Evolutionary conservation across 2,888 invertebrate species (phyloP).

Genomic region (Miltochrista miniata): DNA sequence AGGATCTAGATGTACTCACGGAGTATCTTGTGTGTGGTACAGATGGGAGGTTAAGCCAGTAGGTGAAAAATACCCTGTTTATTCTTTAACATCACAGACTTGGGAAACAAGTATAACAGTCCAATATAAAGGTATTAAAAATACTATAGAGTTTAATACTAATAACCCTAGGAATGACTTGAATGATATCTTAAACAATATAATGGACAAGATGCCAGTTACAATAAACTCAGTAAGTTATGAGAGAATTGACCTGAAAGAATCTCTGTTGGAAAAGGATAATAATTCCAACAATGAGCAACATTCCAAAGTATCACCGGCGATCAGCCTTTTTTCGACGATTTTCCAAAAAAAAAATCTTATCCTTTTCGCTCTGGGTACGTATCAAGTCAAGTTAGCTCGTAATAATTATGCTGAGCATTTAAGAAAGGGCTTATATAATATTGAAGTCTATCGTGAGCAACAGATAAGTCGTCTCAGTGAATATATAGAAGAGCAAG

Average conservation of each 20-base stretch:
- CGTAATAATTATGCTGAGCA: constrained; percentile 6
- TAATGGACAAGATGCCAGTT: neutral
- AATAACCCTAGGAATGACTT: neutral
- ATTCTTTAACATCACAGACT: neutral
- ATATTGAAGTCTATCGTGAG: neutral
- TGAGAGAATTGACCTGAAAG: neutral
- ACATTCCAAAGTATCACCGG: neutral
- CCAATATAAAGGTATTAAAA: neutral
- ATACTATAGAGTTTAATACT: neutral
- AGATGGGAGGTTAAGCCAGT: neutral
- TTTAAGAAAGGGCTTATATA: neutral
- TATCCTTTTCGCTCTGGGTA: neutral
- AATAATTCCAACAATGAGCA: neutral
- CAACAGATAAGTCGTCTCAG: neutral
- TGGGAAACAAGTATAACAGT: neutral
- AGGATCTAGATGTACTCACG: neutral
- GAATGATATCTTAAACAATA: neutral
- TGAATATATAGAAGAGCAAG: neutral
- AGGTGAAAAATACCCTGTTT: neutral
- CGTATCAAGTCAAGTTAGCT: neutral
- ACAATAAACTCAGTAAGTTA: neutral
- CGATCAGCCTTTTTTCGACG: too few species aligned
- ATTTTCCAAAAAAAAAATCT: too few species aligned
- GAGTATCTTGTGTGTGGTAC: neutral
- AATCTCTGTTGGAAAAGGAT: neutral